A percentile compares a stretch with the other conserved stretches of the same genome.
Conservation (phyloP, 1,140 invertebrate species). For the Drosophila guanche region DNA sequence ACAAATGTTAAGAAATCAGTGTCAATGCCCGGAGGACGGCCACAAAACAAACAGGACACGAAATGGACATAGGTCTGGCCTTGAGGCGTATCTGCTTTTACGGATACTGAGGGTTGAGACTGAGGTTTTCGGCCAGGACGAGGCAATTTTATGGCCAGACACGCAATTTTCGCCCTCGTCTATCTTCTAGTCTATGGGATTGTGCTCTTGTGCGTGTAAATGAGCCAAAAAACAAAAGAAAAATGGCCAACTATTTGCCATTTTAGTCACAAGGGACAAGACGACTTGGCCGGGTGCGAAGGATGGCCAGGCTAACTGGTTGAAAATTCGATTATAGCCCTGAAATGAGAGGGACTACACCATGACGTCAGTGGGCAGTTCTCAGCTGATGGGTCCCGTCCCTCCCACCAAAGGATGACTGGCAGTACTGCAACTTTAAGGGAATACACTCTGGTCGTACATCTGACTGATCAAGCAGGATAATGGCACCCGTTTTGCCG, state of each 20-base stretch:
- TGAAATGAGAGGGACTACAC: slow-evolving; percentile 60
- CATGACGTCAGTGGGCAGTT: slow-evolving; percentile 34
- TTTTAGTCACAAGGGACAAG: slow-evolving; percentile 60
- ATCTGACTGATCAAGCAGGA: too few relatives aligned
- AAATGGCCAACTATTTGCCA: slow-evolving; percentile 77
- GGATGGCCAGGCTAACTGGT: slow-evolving; percentile 18
- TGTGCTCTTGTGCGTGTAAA: slow-evolving; percentile 55
- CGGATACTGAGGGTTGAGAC: neutral
- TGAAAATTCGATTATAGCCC: slow-evolving; percentile 72
- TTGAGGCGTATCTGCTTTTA: slow-evolving; percentile 22
- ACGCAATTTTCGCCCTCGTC: slow-evolving; percentile 68
- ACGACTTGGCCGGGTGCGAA: slow-evolving; percentile 17
- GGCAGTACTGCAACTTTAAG: too few relatives aligned
- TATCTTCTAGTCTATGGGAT: slow-evolving; percentile 38
- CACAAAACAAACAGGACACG: slow-evolving; percentile 56
- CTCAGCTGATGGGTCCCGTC: too few relatives aligned
- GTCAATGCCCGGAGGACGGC: slow-evolving; percentile 71
- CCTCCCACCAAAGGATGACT: too few relatives aligned
- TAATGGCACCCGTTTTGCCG: too few relatives aligned
- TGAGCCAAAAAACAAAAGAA: slow-evolving; percentile 65
- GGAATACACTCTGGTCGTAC: too few relatives aligned
- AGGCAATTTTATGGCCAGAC: slow-evolving; percentile 76
- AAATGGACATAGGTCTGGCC: slow-evolving; percentile 65
- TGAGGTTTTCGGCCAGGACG: slow-evolving; percentile 2
- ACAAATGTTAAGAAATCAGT: slow-evolving; percentile 78